phyloP scores from a whole-genome alignment of 2,797 vertebrate species.

The Mormyrops attenuatus region DNA sequence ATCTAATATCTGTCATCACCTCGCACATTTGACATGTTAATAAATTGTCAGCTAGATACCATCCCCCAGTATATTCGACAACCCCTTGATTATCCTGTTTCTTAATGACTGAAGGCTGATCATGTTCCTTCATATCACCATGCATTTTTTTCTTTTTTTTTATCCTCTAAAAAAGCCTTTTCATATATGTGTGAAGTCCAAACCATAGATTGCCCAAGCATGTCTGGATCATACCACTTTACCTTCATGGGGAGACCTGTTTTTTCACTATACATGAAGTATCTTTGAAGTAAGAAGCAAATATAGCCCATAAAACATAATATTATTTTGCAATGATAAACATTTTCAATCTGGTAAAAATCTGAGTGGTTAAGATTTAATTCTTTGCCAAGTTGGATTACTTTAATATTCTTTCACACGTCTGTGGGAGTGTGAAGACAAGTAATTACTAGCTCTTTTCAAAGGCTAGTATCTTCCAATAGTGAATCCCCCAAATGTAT shows the following conservation, averaged over 20 bases:
- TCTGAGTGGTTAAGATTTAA: not conserved
- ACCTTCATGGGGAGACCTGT: not conserved
- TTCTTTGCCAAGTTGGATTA: not conserved
- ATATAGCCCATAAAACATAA: not conserved
- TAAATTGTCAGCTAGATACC: not conserved
- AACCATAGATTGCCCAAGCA: slow-evolving; percentile 30
- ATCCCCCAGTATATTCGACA: not conserved
- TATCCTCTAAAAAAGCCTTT: slow-evolving; percentile 38
- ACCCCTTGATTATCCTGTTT: not conserved
- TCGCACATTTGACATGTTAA: not conserved
- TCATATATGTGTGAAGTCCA: slow-evolving; percentile 22
- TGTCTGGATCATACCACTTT: slow-evolving; percentile 14
- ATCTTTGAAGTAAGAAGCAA: not conserved
- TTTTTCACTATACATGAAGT: not conserved
- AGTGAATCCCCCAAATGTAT: slow-evolving; percentile 2
- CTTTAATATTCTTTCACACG: not conserved
- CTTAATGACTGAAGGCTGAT: slow-evolving; percentile 13
- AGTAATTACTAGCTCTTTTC: not conserved
- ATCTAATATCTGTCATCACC: not conserved
- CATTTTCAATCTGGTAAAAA: not conserved
- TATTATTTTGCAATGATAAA: not conserved
- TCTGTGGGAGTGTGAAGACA: not conserved
- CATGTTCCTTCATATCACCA: slow-evolving; percentile 22
- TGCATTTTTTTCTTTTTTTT: slow-evolving; percentile 32
- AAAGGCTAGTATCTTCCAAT: not conserved